Conservation (phyloP, 2,888 invertebrate species). For the Eumerus sabulonum region DNA sequence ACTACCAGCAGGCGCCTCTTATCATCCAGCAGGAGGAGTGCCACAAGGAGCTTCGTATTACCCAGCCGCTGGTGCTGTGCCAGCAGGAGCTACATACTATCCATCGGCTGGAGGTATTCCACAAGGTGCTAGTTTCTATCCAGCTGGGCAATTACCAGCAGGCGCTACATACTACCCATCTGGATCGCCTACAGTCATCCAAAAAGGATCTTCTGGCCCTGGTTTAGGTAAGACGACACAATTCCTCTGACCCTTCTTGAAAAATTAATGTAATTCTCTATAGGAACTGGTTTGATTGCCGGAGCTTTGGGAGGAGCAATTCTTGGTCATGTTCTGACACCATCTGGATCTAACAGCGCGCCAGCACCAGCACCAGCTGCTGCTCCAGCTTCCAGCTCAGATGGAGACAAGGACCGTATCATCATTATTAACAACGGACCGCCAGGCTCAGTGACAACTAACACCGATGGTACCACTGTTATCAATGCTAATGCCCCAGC, state of each 20-base stretch:
- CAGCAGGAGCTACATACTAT: slow-evolving; percentile 70
- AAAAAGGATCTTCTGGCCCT: slow-evolving; percentile 76
- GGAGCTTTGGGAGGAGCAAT: slow-evolving; percentile 77
- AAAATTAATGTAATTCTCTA: slow-evolving; percentile 1
- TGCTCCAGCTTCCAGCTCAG: slow-evolving; percentile 71
- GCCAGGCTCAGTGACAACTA: slow-evolving; percentile 74
- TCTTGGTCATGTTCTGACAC: slow-evolving; percentile 76
- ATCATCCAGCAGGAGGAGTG: slow-evolving; percentile 70
- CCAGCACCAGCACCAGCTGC: slow-evolving; percentile 69
- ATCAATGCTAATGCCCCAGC: slow-evolving; percentile 65
- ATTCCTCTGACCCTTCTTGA: background rate
- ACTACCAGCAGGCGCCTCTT: slow-evolving; percentile 69
- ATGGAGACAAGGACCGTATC: slow-evolving; percentile 74
- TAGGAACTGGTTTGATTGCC: slow-evolving; percentile 76
- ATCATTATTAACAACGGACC: slow-evolving; percentile 78
- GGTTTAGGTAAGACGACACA: slow-evolving; percentile 75
- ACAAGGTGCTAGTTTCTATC: slow-evolving; percentile 70
- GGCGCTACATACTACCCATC: slow-evolving; percentile 74
- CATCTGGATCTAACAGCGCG: slow-evolving; percentile 72
- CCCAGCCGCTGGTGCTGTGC: slow-evolving; percentile 70
- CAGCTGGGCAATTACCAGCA: slow-evolving; percentile 71
- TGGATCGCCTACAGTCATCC: slow-evolving; percentile 71
- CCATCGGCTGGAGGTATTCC: slow-evolving; percentile 70
- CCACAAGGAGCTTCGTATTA: slow-evolving; percentile 72
- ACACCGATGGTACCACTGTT: slow-evolving; percentile 72